phyloP scores from a whole-genome alignment of 2,888 invertebrate genomes.

The Notodonta ziczac region DNA sequence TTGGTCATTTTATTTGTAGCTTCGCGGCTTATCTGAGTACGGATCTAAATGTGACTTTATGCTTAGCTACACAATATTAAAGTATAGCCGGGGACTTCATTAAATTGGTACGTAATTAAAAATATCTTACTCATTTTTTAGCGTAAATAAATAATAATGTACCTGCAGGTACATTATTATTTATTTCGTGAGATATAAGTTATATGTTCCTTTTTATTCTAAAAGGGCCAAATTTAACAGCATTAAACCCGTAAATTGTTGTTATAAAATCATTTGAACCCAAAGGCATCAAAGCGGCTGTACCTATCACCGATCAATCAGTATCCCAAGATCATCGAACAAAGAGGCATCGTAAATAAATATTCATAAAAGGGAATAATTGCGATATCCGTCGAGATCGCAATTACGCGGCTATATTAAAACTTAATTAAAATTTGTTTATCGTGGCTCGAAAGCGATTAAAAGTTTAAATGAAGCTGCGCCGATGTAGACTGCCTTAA shows the following conservation, averaged over 20 bases:
- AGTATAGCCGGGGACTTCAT: too few relatives aligned
- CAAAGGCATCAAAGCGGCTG: too few relatives aligned
- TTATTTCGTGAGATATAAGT: too few relatives aligned
- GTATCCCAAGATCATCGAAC: background rate
- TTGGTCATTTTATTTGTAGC: slow-evolving; percentile 44
- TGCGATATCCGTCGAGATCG: slow-evolving; percentile 75
- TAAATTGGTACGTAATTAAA: too few relatives aligned
- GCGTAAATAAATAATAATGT: too few relatives aligned
- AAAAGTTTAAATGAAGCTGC: slow-evolving; percentile 82
- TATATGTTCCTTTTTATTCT: too few relatives aligned
- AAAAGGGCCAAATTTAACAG: too few relatives aligned
- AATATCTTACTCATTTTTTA: too few relatives aligned
- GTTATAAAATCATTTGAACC: too few relatives aligned
- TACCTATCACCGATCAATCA: background rate
- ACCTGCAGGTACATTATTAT: too few relatives aligned
- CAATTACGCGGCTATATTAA: slow-evolving; percentile 84
- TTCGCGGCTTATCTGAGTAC: slow-evolving; percentile 30
- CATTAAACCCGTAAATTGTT: too few relatives aligned
- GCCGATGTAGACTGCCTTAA: slow-evolving; percentile 75
- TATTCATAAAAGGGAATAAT: slow-evolving; percentile 75
- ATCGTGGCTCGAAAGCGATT: slow-evolving; percentile 83
- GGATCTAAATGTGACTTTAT: slow-evolving; percentile 7
- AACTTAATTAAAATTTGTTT: slow-evolving; percentile 85
- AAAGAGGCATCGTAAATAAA: slow-evolving; percentile 24
- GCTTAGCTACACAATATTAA: background rate